Evolutionary conservation across 2,113 vertebrate genomes (phyloP).

Genomic region (Myrmecobius fasciatus): DNA sequence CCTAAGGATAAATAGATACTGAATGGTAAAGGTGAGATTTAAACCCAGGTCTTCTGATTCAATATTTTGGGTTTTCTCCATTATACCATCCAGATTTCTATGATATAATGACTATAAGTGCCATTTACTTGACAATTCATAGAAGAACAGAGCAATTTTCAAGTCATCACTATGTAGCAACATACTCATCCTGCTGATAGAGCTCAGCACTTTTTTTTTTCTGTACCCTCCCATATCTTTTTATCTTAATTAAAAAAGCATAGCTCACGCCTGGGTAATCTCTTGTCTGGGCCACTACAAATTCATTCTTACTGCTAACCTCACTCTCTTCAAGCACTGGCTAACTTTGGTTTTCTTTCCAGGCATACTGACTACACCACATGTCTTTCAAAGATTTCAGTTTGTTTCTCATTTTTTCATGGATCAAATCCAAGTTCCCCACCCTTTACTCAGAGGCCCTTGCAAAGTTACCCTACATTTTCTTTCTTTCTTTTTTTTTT

Average conservation of each 20-base stretch:
- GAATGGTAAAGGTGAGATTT: not conserved
- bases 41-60: not conserved
- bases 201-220: conserved; percentile 7
- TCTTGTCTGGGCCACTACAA: not conserved
- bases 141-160: conserved; percentile 38
- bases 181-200: not conserved
- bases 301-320: not conserved
- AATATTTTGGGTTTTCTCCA: not conserved
- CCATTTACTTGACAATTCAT: conserved; percentile 44
- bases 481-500: not conserved
- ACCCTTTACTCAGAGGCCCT: not conserved
- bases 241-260: not conserved
- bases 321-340: not conserved
- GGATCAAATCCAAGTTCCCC: not conserved
- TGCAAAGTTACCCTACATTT: not conserved
- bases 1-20: not conserved
- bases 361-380: not conserved
- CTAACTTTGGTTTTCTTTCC: not conserved
- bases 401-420: not conserved
- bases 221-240: not conserved
- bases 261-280: not conserved
- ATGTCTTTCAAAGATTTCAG: not conserved
- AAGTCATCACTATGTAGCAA: conserved; percentile 29
- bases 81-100: not conserved
- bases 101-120: not conserved